Evolutionary conservation across 2,113 vertebrate species (phyloP).

Genomic region (Naja naja): DNA sequence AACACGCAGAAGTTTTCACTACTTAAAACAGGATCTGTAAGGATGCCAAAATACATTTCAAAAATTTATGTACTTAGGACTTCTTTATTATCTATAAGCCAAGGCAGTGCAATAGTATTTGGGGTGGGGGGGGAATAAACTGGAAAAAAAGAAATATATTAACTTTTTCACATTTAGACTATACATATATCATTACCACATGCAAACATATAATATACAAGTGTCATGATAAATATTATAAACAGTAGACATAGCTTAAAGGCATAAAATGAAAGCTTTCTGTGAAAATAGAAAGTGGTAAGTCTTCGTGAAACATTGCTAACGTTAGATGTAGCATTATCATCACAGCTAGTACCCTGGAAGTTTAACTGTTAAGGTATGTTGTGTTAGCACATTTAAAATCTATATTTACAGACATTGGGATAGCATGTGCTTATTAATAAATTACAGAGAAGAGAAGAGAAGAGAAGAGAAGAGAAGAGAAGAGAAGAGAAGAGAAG

Average conservation of each 20-base stretch:
- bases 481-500: too few species aligned
- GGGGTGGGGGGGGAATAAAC: background rate
- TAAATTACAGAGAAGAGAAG: constrained; percentile 49
- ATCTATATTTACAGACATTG: constrained; percentile 62
- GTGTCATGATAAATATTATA: constrained; percentile 53
- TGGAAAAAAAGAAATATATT: constrained; percentile 49
- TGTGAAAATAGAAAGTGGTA: constrained; percentile 35
- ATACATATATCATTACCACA: constrained; percentile 7
- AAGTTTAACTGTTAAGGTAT: constrained; percentile 59
- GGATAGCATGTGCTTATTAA: constrained; percentile 61
- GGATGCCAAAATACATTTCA: constrained; percentile 49
- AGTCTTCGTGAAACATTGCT: constrained; percentile 49
- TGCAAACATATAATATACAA: constrained; percentile 43
- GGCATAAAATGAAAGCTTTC: constrained; percentile 57
- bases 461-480: too few species aligned
- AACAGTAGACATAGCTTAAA: constrained; percentile 49
- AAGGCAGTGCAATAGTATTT: constrained; percentile 9
- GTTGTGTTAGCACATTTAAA: constrained; percentile 59
- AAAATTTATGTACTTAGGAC: constrained; percentile 50
- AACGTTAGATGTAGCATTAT: constrained; percentile 51
- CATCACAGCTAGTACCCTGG: constrained; percentile 35
- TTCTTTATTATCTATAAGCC: constrained; percentile 33
- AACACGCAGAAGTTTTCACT: constrained; percentile 33
- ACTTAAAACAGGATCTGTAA: constrained; percentile 47
- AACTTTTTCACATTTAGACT: constrained; percentile 27